These are phyloP conservation scores for Neoitamus cyanurus DNA, from an alignment of 2,888 invertebrate species.

Conservation along the genomic window DNA sequence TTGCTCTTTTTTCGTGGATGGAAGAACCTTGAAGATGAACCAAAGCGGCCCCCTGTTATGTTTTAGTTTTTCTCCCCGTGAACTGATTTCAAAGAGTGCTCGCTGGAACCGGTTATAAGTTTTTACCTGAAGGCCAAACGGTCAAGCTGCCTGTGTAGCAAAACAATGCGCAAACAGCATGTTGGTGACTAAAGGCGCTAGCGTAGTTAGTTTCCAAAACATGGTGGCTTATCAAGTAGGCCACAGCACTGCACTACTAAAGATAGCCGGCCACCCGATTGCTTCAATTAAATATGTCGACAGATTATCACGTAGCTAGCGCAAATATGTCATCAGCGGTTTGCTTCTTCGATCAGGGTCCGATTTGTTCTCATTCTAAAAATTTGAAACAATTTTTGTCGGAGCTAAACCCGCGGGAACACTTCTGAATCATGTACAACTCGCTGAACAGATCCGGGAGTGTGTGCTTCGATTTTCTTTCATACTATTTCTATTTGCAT, in stretches of 20 bases:
- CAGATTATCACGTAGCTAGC: background rate
- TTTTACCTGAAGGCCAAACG: background rate
- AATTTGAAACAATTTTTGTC: background rate
- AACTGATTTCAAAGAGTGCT: background rate
- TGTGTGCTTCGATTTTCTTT: background rate
- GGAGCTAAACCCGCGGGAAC: background rate
- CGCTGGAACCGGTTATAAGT: background rate
- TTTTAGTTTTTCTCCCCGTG: background rate
- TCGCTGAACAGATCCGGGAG: background rate
- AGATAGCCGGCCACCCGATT: background rate
- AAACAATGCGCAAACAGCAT: background rate
- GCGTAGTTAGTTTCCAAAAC: background rate
- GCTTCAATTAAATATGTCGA: background rate
- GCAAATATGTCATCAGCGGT: background rate
- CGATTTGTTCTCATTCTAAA: background rate
- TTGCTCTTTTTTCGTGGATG: background rate
- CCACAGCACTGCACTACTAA: background rate
- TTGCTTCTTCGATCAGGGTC: background rate
- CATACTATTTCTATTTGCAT: background rate
- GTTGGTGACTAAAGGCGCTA: background rate
- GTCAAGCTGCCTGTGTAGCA: background rate
- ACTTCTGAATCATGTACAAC: background rate
- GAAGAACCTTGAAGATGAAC: background rate
- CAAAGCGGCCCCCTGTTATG: background rate
- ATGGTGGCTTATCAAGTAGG: background rate